Conservation (phyloP, 2,888 invertebrate species). For the Reticulitermes lucifugus region DNA sequence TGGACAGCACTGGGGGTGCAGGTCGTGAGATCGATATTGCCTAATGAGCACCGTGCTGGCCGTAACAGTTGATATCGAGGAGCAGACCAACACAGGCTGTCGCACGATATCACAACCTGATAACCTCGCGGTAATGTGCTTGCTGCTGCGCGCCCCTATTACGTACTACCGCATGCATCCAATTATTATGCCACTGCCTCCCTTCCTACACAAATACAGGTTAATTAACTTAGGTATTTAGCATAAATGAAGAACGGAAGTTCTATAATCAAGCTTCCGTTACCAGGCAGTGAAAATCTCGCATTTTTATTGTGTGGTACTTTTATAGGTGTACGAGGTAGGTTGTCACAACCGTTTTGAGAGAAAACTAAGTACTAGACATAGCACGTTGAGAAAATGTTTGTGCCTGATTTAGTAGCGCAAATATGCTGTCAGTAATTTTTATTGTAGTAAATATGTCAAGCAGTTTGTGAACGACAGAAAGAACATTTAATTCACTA, state of each 20-base stretch:
- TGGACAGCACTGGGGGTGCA: background rate
- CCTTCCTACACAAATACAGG: slow-evolving; percentile 20
- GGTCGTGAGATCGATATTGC: slow-evolving; percentile 19
- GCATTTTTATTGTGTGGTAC: background rate
- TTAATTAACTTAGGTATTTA: slow-evolving; percentile 37
- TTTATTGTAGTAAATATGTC: no score
- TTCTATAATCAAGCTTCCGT: background rate
- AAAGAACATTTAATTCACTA: no score
- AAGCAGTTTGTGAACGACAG: no score
- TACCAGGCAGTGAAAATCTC: background rate
- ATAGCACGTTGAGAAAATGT: no score
- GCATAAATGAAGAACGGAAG: slow-evolving; percentile 29
- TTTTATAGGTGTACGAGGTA: no score
- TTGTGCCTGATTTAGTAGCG: no score
- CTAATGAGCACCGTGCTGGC: slow-evolving; percentile 38
- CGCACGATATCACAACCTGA: slow-evolving; percentile 34
- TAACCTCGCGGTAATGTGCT: slow-evolving; percentile 27
- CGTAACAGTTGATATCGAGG: slow-evolving; percentile 35
- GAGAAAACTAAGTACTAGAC: no score
- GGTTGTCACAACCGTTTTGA: no score
- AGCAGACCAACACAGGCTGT: slow-evolving; percentile 4
- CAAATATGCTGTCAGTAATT: no score
- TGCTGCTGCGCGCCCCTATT: background rate
- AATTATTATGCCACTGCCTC: slow-evolving; percentile 10
- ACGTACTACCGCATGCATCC: slow-evolving; percentile 21